A percentile compares a stretch with the other conserved stretches of the same genome.
Evolutionary conservation across 2,113 vertebrate genomes (phyloP).

Genomic region (Lipotes vexillifer): DNA sequence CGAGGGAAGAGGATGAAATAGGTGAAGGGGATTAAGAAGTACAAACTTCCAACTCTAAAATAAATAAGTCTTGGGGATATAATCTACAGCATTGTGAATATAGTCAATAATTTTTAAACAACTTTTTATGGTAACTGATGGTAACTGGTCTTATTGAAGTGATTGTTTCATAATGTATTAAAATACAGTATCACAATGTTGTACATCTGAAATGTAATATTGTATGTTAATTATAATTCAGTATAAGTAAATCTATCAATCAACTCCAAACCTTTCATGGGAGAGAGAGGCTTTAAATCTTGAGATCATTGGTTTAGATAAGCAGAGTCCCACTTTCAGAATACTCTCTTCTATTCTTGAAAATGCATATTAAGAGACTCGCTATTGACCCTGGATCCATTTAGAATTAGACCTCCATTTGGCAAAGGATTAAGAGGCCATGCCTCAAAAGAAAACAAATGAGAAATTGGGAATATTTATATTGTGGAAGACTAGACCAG

Average conservation of each 20-base stretch:
- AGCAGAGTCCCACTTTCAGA: not conserved
- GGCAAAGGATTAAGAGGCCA: not conserved
- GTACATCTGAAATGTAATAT: not conserved
- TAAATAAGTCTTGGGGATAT: not conserved
- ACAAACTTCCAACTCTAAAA: not conserved
- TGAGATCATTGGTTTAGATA: not conserved
- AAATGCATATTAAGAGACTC: not conserved
- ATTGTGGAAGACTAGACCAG: not conserved
- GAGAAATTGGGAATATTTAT: not conserved
- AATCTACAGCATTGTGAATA: not conserved
- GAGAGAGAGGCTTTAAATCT: not conserved
- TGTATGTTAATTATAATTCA: not conserved
- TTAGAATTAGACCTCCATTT: not conserved
- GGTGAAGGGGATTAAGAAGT: not conserved
- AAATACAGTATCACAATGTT: not conserved
- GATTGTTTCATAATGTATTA: not conserved
- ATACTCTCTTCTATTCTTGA: not conserved
- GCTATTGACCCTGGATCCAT: not conserved
- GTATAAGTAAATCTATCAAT: not conserved
- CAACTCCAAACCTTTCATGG: not conserved
- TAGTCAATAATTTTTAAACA: not conserved
- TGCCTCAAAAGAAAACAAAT: not conserved
- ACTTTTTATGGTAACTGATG: not conserved
- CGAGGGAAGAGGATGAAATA: not conserved
- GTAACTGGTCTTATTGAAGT: not conserved